Conservation (phyloP, 2,888 invertebrate genomes). For the Ichneumoninae sp. region DNA sequence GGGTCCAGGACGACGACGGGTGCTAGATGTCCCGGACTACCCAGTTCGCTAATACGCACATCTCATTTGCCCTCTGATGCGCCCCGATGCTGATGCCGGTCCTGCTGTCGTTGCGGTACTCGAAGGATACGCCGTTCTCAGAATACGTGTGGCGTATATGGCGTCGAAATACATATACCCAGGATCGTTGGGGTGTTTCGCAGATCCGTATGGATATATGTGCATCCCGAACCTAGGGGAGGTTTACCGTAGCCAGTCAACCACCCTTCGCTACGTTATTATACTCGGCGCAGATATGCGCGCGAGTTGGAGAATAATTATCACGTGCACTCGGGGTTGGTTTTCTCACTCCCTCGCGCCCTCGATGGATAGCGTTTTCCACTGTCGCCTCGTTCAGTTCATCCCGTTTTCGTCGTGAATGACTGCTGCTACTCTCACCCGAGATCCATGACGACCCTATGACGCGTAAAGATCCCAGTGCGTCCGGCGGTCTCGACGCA, state of each 20-base stretch:
- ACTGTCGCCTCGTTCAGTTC: slow-evolving; percentile 72
- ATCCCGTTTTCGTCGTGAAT: slow-evolving; percentile 71
- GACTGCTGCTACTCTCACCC: slow-evolving; percentile 71
- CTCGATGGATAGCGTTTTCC: slow-evolving; percentile 70
- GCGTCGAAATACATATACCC: slow-evolving; percentile 5
- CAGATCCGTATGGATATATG: slow-evolving; percentile 62
- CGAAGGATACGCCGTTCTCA: slow-evolving; percentile 53
- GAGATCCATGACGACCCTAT: slow-evolving; percentile 50
- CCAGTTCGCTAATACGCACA: slow-evolving; percentile 72
- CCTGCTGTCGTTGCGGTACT: slow-evolving; percentile 31
- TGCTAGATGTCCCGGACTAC: slow-evolving; percentile 42
- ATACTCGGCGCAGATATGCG: slow-evolving; percentile 59
- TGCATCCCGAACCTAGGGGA: slow-evolving; percentile 68
- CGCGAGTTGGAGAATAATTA: slow-evolving; percentile 78
- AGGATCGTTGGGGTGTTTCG: slow-evolving; percentile 59
- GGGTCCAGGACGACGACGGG: slow-evolving; percentile 39
- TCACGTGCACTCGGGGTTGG: slow-evolving; percentile 78
- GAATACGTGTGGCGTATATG: slow-evolving; percentile 33
- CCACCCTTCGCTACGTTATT: slow-evolving; percentile 64
- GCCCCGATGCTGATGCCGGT: slow-evolving; percentile 57
- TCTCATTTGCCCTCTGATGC: slow-evolving; percentile 66
- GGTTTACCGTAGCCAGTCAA: slow-evolving; percentile 66
- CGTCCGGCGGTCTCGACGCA: slow-evolving; percentile 38
- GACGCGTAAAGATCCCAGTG: slow-evolving; percentile 57
- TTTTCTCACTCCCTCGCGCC: slow-evolving; percentile 79